Base-by-base conservation (phyloP, 1,140 invertebrate genomes). In the Trichoplusia ni region DNA sequence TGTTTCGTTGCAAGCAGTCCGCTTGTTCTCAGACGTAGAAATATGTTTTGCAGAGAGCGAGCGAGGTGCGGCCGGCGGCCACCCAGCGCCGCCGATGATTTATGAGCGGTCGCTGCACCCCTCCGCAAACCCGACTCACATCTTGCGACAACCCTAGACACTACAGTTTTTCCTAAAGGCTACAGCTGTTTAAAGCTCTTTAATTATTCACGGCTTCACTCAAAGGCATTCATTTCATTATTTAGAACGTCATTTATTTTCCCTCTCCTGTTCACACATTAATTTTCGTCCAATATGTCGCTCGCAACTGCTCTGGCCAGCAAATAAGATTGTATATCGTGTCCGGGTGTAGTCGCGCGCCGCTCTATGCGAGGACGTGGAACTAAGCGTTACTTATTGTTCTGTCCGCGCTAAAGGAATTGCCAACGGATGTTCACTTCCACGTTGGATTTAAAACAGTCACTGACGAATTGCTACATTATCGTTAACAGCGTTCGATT, bases 391-490 rank as follows among this genome's bases (percentile, higher is more conserved):
- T 75, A 79, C 71, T 73, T 79, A 79, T 79, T 65, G 71, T 71
- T 59, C 42, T 61, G 70, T 73, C 64, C 56, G 59, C 64, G 61
- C 49, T 70, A 67, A 75, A 79, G 70, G 67, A 70, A 79, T 79
- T 60, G 71, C 73, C 29, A 64, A 61, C 62, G 68, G 67, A 71
- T 75, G 73, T 67, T 71, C 70, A 62, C 68, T 75, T 60, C 67
- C 61, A 44, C 59, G 68, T 47, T 56, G 68, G 74, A 76, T 69
- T 76, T 79, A 73, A 71, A 74, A 46, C 66, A 70, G 77, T 63
- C 74, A 76, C 71, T 79, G 77, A 79, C 53, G 67, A 71, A 79
- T 79, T 38, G 77, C 77, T 67, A 73, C 77, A 74, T 79, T 79
- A 79, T 72, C 67, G 69, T 65, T 72, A 73, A 75, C 76, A 69